These are phyloP conservation scores for Orgyia antiqua DNA, from an alignment of 2,888 invertebrate genomes.

Conservation along the genomic window DNA sequence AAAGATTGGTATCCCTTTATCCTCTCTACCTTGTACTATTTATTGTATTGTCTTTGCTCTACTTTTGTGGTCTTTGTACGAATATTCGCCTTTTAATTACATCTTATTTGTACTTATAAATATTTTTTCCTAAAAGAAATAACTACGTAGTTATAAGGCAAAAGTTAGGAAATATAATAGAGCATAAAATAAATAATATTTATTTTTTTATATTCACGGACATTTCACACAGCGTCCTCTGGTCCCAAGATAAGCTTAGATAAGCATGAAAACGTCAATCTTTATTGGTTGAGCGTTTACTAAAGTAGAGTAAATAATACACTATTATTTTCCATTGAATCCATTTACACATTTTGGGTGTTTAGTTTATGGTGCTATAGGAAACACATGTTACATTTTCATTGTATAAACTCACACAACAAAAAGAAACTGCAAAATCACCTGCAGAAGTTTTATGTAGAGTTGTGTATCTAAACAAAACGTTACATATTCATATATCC, in stretches of 20 bases:
- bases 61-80: slow-evolving; percentile 19
- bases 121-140: slow-evolving; percentile 6
- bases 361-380: slow-evolving; percentile 27
- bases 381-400: slow-evolving; percentile 29
- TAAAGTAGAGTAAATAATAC: slow-evolving; percentile 24
- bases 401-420: slow-evolving; percentile 5
- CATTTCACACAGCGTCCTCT: too few relatives aligned
- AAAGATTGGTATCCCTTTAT: slow-evolving; percentile 24
- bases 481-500: too few relatives aligned
- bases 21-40: slow-evolving; percentile 14
- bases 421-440: too few relatives aligned
- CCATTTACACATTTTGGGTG: slow-evolving; percentile 16
- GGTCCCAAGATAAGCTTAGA: too few relatives aligned
- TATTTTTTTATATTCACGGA: not conserved
- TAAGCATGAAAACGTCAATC: slow-evolving; percentile 5
- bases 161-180: not conserved
- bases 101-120: slow-evolving; percentile 10
- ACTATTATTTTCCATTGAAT: slow-evolving; percentile 19
- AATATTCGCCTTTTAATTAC: slow-evolving; percentile 12
- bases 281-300: slow-evolving; percentile 5
- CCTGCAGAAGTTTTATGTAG: too few relatives aligned
- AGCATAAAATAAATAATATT: too few relatives aligned
- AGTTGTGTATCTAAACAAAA: too few relatives aligned
- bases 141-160: not conserved
- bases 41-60: slow-evolving; percentile 13